Base-by-base conservation (phyloP, 1,140 invertebrate genomes). In the Ceratitis capitata region DNA sequence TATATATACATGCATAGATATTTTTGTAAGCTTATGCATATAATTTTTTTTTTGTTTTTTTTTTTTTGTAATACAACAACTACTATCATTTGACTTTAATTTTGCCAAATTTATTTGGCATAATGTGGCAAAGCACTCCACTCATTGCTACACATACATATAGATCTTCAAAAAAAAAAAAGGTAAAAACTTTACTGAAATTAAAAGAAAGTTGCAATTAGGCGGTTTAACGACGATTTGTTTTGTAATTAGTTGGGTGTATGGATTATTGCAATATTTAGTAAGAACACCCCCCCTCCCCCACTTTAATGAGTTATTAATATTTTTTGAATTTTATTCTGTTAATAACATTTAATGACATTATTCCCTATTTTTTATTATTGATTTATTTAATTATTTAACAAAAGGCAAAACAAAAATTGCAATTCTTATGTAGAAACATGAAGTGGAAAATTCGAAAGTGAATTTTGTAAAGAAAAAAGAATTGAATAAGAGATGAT, bases 201-300 rank as follows among this genome's bases (percentile, higher is more conserved):
- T 5, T 6, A 47, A 47, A 47, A 47, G 5, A 47, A 56, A 39
- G 29, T 69, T 69, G 61, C 61, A 35, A 69, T 69, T 69, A 35
- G 39, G 69, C 69, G 32, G 39, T 9, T n/a, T n/a, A 42, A 39
- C 14, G 35, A 39, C 14, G 10, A 45, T 12, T 14, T 5, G 12
- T 45, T 45, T 0, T 23, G 39, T 45, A 45, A n/a, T 78, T 78
- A 78, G 69, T n/a, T 78, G 32, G 39, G 35, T 9, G n/a, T n/a
- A n/a, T 47, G 69, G 69, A 78, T 78, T 78, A 78, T 78, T 47
- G 69, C 69, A 78, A 78, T 78, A 78, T 78, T 69, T 42, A 10
- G 39, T 78, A 26, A 45, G 69, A 42, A 9, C 39, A 19, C n/a
- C n/a, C n/a, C n/a, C n/a, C n/a, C n/a, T n/a, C n/a, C n/a, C n/a